These are phyloP conservation scores for Diacarnus erythraeanus DNA, from an alignment of 37 sponge, comb jelly and placozoan genomes.

Conservation along the genomic window DNA sequence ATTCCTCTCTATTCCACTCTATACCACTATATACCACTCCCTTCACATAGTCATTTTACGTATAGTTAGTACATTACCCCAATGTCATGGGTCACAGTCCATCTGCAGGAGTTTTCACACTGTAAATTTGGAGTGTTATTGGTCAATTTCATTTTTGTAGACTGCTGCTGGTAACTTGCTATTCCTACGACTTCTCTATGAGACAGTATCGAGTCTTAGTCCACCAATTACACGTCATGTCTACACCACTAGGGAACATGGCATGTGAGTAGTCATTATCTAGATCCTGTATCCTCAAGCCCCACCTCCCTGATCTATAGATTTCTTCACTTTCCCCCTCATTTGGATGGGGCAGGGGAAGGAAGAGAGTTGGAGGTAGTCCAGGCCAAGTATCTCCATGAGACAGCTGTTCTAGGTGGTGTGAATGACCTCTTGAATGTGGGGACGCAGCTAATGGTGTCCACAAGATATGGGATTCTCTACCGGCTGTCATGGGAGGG, in stretches of 20 bases:
- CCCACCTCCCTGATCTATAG: background rate
- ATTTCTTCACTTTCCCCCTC: background rate
- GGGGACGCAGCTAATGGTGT: conserved; percentile 31
- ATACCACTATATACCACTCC: too few species aligned
- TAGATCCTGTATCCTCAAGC: too few species aligned
- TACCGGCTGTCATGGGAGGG: conserved; percentile 73
- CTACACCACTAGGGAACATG: conserved; percentile 44
- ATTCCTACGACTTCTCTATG: conserved; percentile 43
- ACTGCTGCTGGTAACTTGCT: conserved; percentile 48
- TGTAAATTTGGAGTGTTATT: too few species aligned
- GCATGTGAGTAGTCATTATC: conserved; percentile 47
- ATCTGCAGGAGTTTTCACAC: too few species aligned
- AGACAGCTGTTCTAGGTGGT: conserved; percentile 42
- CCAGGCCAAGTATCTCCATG: conserved; percentile 14
- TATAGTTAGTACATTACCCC: too few species aligned
- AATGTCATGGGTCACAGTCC: background rate
- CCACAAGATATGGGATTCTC: conserved; percentile 46
- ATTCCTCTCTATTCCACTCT: too few species aligned
- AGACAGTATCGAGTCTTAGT: conserved; percentile 4
- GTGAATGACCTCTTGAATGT: conserved; percentile 22
- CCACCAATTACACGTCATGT: too few species aligned
- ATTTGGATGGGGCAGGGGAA: conserved; percentile 23
- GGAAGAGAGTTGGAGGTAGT: conserved; percentile 32
- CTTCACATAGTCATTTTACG: too few species aligned
- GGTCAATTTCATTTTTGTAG: too few species aligned